Conservation (phyloP, 2,888 invertebrate species). For the Acanthosoma haemorrhoidale region DNA sequence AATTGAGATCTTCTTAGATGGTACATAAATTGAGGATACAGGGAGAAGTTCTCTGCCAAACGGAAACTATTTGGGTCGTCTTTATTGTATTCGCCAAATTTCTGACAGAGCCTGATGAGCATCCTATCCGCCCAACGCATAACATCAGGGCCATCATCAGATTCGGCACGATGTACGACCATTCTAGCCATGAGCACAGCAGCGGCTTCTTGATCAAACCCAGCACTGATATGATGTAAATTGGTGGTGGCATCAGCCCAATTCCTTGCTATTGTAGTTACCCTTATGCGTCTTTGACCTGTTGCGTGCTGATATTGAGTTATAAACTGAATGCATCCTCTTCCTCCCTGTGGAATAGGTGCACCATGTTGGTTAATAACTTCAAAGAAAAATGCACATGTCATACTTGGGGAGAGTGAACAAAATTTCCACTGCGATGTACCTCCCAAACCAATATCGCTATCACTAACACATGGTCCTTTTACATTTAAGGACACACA, state of each 20-base stretch:
- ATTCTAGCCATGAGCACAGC: conserved; percentile 95
- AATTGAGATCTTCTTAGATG: conserved; percentile 97
- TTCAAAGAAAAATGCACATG: conserved; percentile 93
- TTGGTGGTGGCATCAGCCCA: conserved; percentile 94
- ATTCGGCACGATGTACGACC: conserved; percentile 92
- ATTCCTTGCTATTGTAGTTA: conserved; percentile 95
- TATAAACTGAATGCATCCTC: conserved; percentile 96
- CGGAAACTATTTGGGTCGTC: conserved; percentile 96
- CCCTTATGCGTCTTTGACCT: conserved; percentile 89
- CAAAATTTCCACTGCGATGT: conserved; percentile 99
- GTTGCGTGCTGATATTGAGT: conserved; percentile 97
- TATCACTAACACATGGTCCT: conserved; percentile 87
- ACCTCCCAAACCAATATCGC: conserved; percentile 94
- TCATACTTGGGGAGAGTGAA: conserved; percentile 84
- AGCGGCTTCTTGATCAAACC: conserved; percentile 97
- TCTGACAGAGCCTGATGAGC: conserved; percentile 97
- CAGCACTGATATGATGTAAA: conserved; percentile 84
- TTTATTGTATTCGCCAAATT: conserved; percentile 97
- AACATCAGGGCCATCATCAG: conserved; percentile 93
- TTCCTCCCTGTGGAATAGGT: conserved; percentile 89
- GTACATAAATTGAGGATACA: conserved; percentile 99
- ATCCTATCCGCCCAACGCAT: conserved; percentile 97
- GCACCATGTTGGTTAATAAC: conserved; percentile 90
- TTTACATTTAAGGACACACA: conserved; percentile 92
- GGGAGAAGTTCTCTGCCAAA: conserved; percentile 90